Evolutionary conservation across 2,113 vertebrate species (phyloP).

Genomic region (Nyctereutes procyonoides): DNA sequence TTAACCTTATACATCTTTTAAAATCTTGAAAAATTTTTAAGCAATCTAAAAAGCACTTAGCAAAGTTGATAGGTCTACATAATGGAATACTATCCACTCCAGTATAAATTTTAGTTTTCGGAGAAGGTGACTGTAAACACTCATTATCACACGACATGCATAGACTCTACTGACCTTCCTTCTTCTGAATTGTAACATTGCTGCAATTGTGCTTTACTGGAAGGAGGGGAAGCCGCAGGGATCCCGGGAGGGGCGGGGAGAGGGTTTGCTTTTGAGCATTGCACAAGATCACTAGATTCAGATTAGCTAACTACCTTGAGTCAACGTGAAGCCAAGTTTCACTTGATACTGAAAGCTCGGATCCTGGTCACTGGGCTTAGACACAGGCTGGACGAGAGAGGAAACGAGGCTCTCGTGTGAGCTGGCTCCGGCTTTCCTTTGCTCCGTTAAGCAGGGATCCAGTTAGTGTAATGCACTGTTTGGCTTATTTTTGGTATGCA

Average conservation of each 20-base stretch:
- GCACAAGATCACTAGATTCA: slow-evolving; percentile 75
- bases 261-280: slow-evolving; percentile 76
- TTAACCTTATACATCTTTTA: slow-evolving; percentile 91
- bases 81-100: slow-evolving; percentile 87
- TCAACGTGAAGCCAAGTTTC: slow-evolving; percentile 55
- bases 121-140: slow-evolving; percentile 90
- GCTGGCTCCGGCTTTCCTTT: not conserved
- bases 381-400: not conserved
- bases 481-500: slow-evolving; percentile 86
- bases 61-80: slow-evolving; percentile 88
- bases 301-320: slow-evolving; percentile 71
- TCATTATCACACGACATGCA: slow-evolving; percentile 90
- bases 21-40: slow-evolving; percentile 88
- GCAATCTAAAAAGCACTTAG: slow-evolving; percentile 90
- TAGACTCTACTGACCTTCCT: slow-evolving; percentile 88
- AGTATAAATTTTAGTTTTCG: slow-evolving; percentile 83
- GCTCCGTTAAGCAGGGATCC: slow-evolving; percentile 50
- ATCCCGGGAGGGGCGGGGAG: slow-evolving; percentile 79
- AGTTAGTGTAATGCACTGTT: slow-evolving; percentile 85
- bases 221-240: slow-evolving; percentile 81
- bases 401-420: not conserved
- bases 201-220: slow-evolving; percentile 87
- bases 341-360: slow-evolving; percentile 13
- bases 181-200: slow-evolving; percentile 78
- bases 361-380: not conserved